A percentile compares a stretch with the other conserved stretches of the same genome.
These are phyloP conservation scores for Erinaceus europaeus DNA, from an alignment of 2,113 vertebrate genomes.

Conservation along the genomic window DNA sequence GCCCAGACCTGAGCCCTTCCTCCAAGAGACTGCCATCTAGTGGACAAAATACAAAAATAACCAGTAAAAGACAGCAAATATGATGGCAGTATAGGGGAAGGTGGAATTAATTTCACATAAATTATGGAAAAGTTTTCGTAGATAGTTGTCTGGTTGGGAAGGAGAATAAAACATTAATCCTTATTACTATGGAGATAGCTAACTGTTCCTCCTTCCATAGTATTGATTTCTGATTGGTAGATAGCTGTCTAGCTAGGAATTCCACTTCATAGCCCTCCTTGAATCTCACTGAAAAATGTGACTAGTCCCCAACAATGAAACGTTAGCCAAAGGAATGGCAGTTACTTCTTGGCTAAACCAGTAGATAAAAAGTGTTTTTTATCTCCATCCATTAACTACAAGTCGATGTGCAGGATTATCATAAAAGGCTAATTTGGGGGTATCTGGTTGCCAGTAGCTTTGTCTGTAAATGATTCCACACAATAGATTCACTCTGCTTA, in stretches of 20 bases:
- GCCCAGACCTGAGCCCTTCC: not conserved
- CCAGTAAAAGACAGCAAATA: not conserved
- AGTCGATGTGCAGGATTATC: not conserved
- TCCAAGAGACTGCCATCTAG: not conserved
- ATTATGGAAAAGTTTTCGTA: not conserved
- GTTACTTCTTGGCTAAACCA: not conserved
- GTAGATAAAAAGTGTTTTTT: not conserved
- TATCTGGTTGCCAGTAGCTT: not conserved
- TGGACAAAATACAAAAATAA: not conserved
- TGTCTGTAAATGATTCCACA: not conserved
- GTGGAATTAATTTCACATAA: not conserved
- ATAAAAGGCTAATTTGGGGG: not conserved
- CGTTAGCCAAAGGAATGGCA: not conserved
- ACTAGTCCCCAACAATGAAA: not conserved
- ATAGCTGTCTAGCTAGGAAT: not conserved
- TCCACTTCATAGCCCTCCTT: not conserved
- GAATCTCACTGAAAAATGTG: not conserved
- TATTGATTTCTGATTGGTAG: not conserved
- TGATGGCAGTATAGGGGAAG: fast-evolving
- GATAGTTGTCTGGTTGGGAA: not conserved
- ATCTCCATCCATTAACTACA: not conserved
- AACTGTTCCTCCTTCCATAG: not conserved
- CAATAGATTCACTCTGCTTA: not conserved
- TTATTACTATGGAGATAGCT: not conserved
- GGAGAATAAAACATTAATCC: not conserved